Percentiles rank a stretch among this genome's conserved stretches.
These are phyloP conservation scores for Scomber scombrus DNA, from an alignment of 2,113 vertebrate genomes.

Conservation along the genomic window DNA sequence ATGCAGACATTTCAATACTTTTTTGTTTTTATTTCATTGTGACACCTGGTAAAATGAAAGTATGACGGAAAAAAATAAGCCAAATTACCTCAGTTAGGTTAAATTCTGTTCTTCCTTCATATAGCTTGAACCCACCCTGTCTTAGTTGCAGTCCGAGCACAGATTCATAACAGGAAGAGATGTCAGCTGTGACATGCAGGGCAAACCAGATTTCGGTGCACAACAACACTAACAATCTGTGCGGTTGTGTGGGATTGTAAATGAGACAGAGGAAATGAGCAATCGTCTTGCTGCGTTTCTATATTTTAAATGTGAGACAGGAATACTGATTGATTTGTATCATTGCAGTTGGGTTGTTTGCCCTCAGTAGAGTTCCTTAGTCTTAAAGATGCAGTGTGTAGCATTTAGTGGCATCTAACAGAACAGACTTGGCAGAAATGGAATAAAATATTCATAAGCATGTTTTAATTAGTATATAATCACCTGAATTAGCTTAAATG, in stretches of 20 bases:
- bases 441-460: too few relatives aligned
- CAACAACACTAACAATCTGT: conserved; percentile 41
- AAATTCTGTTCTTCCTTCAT: neutral
- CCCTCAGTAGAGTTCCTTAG: conserved; percentile 32
- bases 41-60: conserved; percentile 8
- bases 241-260: conserved; percentile 9
- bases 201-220: conserved; percentile 42
- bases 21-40: neutral
- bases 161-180: conserved; percentile 24
- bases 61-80: neutral
- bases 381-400: neutral
- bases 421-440: too few relatives aligned
- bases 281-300: conserved; percentile 26
- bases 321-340: conserved; percentile 63
- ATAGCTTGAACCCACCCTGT: conserved; percentile 25
- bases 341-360: conserved; percentile 31
- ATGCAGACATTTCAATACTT: neutral
- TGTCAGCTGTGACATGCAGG: conserved; percentile 46
- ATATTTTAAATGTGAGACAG: conserved; percentile 31
- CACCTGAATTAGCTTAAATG: too few relatives aligned
- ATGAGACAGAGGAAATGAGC: conserved; percentile 31
- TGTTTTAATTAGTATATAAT: too few relatives aligned
- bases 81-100: neutral
- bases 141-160: neutral
- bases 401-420: too few relatives aligned